Evolutionary conservation across 2,113 vertebrate species (phyloP).

Genomic region (Fregetta grallaria): DNA sequence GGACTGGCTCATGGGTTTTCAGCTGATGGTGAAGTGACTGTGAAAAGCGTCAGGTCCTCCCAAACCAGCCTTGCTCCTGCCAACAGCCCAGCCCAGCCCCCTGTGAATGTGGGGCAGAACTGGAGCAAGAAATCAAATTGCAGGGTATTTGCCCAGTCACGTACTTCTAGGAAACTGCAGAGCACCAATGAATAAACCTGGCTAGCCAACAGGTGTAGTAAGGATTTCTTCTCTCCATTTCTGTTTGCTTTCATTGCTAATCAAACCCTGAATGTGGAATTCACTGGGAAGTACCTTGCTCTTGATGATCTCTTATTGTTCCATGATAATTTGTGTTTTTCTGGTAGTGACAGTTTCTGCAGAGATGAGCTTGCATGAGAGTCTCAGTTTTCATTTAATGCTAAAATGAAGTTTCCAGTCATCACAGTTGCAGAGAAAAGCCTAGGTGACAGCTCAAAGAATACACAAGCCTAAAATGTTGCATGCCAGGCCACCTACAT

Average conservation of each 20-base stretch:
- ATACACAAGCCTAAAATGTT: background rate
- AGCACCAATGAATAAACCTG: background rate
- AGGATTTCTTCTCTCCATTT: background rate
- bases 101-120: background rate
- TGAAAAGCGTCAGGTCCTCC: background rate
- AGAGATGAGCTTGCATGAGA: background rate
- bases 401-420: background rate
- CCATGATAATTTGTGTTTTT: fast-evolving
- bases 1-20: background rate
- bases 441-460: background rate
- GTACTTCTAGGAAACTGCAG: background rate
- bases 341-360: background rate
- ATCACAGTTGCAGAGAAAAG: background rate
- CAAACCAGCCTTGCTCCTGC: background rate
- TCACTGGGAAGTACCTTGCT: background rate
- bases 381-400: background rate
- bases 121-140: background rate
- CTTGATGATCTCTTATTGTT: background rate
- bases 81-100: background rate
- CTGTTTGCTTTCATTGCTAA: background rate
- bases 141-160: background rate
- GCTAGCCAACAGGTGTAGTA: fast-evolving
- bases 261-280: background rate
- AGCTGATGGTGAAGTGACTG: background rate
- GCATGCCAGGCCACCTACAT: background rate